Evolutionary conservation across 2,888 invertebrate genomes (phyloP).

Genomic region (Coelogynopora nodosa): DNA sequence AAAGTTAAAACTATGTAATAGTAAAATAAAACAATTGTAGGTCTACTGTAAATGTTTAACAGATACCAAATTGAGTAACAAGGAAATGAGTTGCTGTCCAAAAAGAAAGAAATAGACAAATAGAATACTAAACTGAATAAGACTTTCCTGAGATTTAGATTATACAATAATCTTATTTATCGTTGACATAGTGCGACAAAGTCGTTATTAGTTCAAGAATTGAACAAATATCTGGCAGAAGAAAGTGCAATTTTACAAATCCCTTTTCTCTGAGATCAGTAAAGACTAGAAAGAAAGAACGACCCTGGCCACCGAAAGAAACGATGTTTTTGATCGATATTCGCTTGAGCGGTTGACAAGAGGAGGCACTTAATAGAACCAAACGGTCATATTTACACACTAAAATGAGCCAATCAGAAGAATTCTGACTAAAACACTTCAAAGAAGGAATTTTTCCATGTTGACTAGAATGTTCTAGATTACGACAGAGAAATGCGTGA

Average conservation of each 20-base stretch:
- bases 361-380: neutral
- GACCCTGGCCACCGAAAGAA: constrained; percentile 29
- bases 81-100: too few species aligned
- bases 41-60: too few species aligned
- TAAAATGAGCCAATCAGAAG: neutral
- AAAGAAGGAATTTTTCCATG: neutral
- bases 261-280: neutral
- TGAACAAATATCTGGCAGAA: neutral
- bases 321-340: neutral
- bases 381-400: neutral
- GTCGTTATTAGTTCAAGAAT: constrained; percentile 24
- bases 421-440: neutral
- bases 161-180: neutral
- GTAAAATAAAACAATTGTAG: too few species aligned
- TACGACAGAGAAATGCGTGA: constrained; percentile 3
- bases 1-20: too few species aligned
- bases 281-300: constrained; percentile 25
- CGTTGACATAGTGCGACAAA: neutral
- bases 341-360: neutral
- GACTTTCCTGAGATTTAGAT: neutral
- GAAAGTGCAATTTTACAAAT: constrained; percentile 18
- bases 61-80: too few species aligned
- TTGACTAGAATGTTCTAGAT: neutral
- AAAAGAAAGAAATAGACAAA: too few species aligned
- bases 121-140: too few species aligned